Evolutionary conservation across 1,140 invertebrate species (phyloP).

Genomic region (Trichogramma pretiosum): DNA sequence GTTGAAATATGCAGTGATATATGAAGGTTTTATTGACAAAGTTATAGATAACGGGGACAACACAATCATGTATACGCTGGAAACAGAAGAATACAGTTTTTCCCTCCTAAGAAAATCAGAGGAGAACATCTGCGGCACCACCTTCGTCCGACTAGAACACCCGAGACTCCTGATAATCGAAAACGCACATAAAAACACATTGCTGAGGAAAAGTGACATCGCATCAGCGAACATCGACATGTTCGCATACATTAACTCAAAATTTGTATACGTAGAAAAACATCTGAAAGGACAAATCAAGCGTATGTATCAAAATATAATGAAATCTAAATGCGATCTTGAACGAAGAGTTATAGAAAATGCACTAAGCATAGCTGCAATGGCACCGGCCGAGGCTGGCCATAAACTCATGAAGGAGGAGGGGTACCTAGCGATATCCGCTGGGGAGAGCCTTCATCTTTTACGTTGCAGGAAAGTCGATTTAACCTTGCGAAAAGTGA

Average conservation of each 20-base stretch:
- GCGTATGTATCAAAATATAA: constrained; percentile 12
- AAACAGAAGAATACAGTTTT: no score
- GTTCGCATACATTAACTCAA: constrained; percentile 19
- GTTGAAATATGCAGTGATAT: no score
- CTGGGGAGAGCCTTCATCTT: constrained; percentile 22
- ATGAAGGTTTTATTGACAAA: no score
- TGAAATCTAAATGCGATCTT: constrained; percentile 16
- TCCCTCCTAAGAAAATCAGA: no score
- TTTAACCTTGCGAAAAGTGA: constrained; percentile 5
- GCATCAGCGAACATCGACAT: no score
- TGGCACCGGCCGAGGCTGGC: constrained; percentile 21
- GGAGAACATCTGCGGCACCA: no score
- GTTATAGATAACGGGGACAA: no score
- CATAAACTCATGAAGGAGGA: constrained; percentile 19
- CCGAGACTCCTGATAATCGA: no score
- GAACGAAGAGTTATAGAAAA: constrained; percentile 17
- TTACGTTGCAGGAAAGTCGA: constrained; percentile 18
- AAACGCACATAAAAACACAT: no score
- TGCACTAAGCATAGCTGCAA: constrained; percentile 7
- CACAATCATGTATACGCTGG: no score
- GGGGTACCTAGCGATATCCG: constrained; percentile 18
- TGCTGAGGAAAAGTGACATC: no score
- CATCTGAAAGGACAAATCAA: constrained; percentile 10
- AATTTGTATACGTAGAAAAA: constrained; percentile 22
- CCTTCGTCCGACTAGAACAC: no score